Percentiles rank a stretch among this genome's conserved stretches.
phyloP scores from a whole-genome alignment of 2,113 vertebrate species.

The Chaetura pelagica region DNA sequence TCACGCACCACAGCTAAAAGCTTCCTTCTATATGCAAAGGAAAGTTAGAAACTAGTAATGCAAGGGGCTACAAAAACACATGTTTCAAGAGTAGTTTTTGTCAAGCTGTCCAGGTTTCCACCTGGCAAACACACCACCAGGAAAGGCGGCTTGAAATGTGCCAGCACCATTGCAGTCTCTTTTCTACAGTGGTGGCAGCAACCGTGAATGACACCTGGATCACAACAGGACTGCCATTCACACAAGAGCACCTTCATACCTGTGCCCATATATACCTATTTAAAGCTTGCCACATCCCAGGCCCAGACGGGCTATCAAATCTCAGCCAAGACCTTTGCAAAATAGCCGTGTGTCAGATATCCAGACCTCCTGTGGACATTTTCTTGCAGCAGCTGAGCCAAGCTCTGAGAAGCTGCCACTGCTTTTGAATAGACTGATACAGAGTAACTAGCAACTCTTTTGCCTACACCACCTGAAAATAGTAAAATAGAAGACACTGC shows the following conservation, averaged over 20 bases:
- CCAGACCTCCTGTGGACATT: neutral
- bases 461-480: neutral
- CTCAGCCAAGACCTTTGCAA: neutral
- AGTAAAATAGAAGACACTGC: neutral
- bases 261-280: neutral
- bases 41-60: neutral
- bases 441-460: neutral
- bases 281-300: neutral
- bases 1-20: neutral
- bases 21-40: neutral
- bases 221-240: neutral
- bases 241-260: accelerated
- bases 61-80: neutral
- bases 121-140: neutral
- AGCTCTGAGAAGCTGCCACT: neutral
- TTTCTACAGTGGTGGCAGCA: neutral
- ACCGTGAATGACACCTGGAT: accelerated
- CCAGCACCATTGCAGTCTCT: neutral
- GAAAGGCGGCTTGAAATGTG: neutral
- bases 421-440: neutral
- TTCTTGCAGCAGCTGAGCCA: neutral
- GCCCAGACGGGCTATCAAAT: neutral
- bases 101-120: neutral
- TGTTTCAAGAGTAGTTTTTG: neutral
- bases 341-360: neutral